phyloP scores from a whole-genome alignment of 2,888 invertebrate genomes.

The Clivina fossor region DNA sequence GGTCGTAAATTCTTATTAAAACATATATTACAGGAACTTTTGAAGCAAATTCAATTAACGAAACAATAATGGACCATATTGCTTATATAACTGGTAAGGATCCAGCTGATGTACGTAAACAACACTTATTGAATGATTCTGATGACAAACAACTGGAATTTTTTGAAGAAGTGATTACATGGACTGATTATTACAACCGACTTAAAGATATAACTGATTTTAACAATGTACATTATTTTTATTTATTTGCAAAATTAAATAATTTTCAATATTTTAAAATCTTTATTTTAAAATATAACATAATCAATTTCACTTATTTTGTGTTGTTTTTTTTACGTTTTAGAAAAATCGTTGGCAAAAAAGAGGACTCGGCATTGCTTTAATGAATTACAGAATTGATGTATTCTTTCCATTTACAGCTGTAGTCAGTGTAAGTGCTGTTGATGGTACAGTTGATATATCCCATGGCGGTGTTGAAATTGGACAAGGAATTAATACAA shows the following conservation, averaged over 20 bases:
- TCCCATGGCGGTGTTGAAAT: slow-evolving; percentile 73
- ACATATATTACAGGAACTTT: slow-evolving; percentile 63
- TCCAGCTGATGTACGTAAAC: slow-evolving; percentile 59
- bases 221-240: too few relatives aligned
- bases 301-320: too few relatives aligned
- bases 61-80: slow-evolving; percentile 69
- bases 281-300: too few relatives aligned
- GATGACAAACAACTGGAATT: slow-evolving; percentile 53
- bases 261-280: too few relatives aligned
- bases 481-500: slow-evolving; percentile 83
- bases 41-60: slow-evolving; percentile 64
- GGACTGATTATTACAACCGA: too few relatives aligned
- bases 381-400: slow-evolving; percentile 67
- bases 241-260: too few relatives aligned
- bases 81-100: slow-evolving; percentile 59
- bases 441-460: slow-evolving; percentile 71
- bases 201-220: too few relatives aligned
- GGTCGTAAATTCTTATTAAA: too few relatives aligned
- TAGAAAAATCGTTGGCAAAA: slow-evolving; percentile 80
- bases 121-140: too few relatives aligned
- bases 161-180: slow-evolving; percentile 61
- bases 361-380: slow-evolving; percentile 66
- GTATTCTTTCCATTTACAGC: slow-evolving; percentile 59
- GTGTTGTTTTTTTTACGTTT: too few relatives aligned
- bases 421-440: slow-evolving; percentile 67